Conservation (phyloP, 2,797 vertebrate genomes). For the Ispidina lecontei region DNA sequence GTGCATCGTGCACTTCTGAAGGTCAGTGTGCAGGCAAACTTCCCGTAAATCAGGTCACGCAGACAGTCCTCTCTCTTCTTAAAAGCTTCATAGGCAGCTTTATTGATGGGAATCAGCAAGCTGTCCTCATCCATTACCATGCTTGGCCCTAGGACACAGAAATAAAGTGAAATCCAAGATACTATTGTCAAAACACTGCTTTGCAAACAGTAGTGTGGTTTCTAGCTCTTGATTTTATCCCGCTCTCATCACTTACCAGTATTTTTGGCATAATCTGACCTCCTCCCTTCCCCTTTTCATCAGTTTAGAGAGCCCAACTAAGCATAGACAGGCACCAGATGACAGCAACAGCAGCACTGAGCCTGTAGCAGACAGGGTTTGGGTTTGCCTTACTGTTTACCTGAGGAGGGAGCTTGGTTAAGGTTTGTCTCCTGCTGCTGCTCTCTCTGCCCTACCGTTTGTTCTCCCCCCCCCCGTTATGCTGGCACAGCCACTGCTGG, state of each 20-base stretch:
- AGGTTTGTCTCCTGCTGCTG: background rate
- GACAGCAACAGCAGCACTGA: background rate
- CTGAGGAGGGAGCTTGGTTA: background rate
- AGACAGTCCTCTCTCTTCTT: slow-evolving; percentile 54
- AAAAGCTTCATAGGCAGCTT: slow-evolving; percentile 61
- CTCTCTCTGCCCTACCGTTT: background rate
- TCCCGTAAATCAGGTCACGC: slow-evolving; percentile 67
- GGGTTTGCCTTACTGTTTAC: background rate
- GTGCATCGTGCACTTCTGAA: background rate
- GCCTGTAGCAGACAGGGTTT: background rate
- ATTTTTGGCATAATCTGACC: background rate
- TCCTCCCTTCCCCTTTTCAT: background rate
- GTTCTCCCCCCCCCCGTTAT: background rate
- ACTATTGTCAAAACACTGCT: background rate
- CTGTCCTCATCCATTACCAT: background rate
- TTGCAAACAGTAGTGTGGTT: background rate
- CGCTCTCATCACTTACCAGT: background rate
- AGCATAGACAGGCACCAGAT: background rate
- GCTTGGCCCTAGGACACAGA: slow-evolving; percentile 37
- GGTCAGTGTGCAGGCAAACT: slow-evolving; percentile 78
- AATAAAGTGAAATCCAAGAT: background rate
- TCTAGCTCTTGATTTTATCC: background rate
- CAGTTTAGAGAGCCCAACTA: background rate
- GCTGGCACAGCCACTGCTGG: background rate
- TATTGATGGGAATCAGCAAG: slow-evolving; percentile 55